A percentile compares a stretch with the other conserved stretches of the same genome.
Evolutionary conservation across 2,888 invertebrate genomes (phyloP).

Genomic region (Drosophila niveifrons): DNA sequence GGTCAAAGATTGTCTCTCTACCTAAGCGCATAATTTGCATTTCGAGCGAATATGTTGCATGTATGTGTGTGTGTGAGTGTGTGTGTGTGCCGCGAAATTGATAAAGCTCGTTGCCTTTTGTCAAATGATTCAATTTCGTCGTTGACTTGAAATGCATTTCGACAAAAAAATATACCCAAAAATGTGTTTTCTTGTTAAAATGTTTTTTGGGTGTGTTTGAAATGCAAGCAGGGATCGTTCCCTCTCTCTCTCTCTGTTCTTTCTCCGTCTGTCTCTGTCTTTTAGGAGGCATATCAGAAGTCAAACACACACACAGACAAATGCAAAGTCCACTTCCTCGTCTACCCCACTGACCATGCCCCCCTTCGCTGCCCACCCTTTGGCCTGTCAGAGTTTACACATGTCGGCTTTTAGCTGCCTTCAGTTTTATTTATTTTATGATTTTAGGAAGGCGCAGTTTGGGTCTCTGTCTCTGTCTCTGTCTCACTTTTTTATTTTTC

Average conservation of each 20-base stretch:
- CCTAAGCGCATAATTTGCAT: conserved; percentile 77
- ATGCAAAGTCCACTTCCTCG: conserved; percentile 34
- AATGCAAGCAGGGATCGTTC: conserved; percentile 42
- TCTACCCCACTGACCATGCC: conserved; percentile 14
- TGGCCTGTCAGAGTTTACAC: conserved; percentile 68
- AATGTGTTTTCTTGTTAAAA: conserved; percentile 45
- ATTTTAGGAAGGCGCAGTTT: conserved; percentile 62
- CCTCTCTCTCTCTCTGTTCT: background rate
- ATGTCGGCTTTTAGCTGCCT: conserved; percentile 62
- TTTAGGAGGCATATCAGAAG: conserved; percentile 33
- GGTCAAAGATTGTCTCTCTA: conserved; percentile 48
- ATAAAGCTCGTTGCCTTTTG: conserved; percentile 66
- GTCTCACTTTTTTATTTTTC: conserved; percentile 1
- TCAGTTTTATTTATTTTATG: conserved; percentile 60
- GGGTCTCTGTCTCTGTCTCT: conserved; percentile 12
- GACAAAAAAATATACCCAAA: conserved; percentile 18
- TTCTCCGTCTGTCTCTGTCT: background rate
- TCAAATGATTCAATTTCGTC: conserved; percentile 80
- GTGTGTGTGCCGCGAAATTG: conserved; percentile 44
- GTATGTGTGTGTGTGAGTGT: background rate
- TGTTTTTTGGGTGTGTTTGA: conserved; percentile 52
- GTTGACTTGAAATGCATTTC: conserved; percentile 72
- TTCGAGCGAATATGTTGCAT: conserved; percentile 45
- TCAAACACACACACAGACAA: conserved; percentile 36
- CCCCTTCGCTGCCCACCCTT: conserved; percentile 1